Base-by-base conservation (phyloP, 2,113 vertebrate genomes). In the Sinocyclocheilus grahami region DNA sequence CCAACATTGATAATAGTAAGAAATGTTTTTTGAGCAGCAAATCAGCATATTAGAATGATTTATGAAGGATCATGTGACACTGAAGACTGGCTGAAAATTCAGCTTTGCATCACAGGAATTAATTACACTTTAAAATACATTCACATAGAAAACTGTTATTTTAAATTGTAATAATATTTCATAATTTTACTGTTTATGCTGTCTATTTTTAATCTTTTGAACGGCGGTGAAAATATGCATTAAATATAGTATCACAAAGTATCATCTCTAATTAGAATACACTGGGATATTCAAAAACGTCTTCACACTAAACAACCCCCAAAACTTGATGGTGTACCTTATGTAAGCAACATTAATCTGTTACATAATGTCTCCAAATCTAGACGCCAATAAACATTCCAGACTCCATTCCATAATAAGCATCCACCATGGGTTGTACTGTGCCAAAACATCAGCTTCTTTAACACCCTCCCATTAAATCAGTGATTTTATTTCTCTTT, bases 361-460 rank as follows among this genome's bases (percentile, higher is more conserved):
- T 80, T 80, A 42, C 33, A 63, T 62, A 42, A 82, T 82, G 42
- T 51, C 24, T 67, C 14, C 24, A 48, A 46, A 20, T 79, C 53
- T 39, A 79, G 5, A 81, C 78, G 37, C 53, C 11, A 30, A 80
- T 11, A 33, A 80, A 80, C 22, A 80, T 80, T 62, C 33, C 78
- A 24, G 55, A 62, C 76, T 58, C 4, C 16, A 58, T 9, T 39
- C 30, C 53, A 79, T 55, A 69, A 69, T 37, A 37, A 69, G 7
- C 33, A 62, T 39, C 30, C 18, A n/a, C 13, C 6, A 62, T 6
- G 16, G 55, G 5, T 4, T 58, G 1, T 63, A 6, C n/a, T n/a
- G 33, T 42, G 5, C 24, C 33, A 24, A 42, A n/a, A 39, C 9
- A 33, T 33, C 30, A 22, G 5, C 42, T 48, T 24, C 10, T 30